Base-by-base conservation (phyloP, 2,888 invertebrate genomes). In the Aspidapion aeneum region DNA sequence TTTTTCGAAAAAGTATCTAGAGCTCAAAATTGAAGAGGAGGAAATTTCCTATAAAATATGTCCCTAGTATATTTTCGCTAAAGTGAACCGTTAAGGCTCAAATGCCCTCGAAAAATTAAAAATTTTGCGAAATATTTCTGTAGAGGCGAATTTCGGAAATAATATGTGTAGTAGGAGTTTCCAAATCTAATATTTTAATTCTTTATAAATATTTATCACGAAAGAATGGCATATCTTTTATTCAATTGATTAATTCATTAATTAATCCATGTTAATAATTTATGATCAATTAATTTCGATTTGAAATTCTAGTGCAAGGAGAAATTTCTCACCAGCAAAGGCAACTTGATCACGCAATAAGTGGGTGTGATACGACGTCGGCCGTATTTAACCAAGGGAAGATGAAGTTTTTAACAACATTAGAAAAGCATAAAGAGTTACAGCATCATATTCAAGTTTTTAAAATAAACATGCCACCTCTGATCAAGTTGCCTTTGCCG, bases 391-490 rank as follows among this genome's bases (percentile, higher is more conserved):
- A 18, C 56, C 56, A 56, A 56, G 56, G 56, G 56, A 56, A 56
- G 56, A 5, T 56, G 21, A 56, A 56, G n/a, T 7, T n/a, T 21
- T 18, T 12, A 16, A 56, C 3, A 21, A 18, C 21, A 7, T 19
- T 56, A 18, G 56, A 56, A 56, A 56, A 56, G n/a, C 52, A n/a
- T 52, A 52, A 18, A 56, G 56, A 18, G 3, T 56, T 56, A 56
- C 56, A 56, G 18, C 18, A 3, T 18, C 19, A 7, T 56, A 21
- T 56, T 18, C 18, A 56, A 20, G 56, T n/a, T 7, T 56, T 56
- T 21, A 56, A 20, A 7, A 18, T 18, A 21, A 56, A n/a, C 7
- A 56, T 21, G 9, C n/a, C 17, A 52, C 52, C 52, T 5, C n/a
- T 52, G 52, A 52, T n/a, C 5, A 17, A 52, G 52, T 52, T 52